A percentile compares a stretch with the other conserved stretches of the same genome.
phyloP scores from a whole-genome alignment of 1,140 invertebrate genomes.

The Micrasema longulum region DNA sequence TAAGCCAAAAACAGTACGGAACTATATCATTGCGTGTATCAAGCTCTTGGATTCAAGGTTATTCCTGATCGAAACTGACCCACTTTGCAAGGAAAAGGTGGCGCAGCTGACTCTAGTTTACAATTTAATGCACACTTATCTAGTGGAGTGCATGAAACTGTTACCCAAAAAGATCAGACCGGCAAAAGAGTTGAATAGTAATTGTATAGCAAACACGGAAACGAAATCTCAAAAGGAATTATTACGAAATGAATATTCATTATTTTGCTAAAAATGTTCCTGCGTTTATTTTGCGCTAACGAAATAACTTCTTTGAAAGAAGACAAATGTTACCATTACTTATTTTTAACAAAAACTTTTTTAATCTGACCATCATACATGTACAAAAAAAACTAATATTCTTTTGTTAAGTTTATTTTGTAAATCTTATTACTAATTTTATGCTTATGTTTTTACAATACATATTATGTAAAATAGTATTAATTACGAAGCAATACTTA shows the following conservation, averaged over 20 bases:
- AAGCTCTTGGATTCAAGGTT: constrained; percentile 65
- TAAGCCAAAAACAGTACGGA: constrained; percentile 65
- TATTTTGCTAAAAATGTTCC: constrained; percentile 17
- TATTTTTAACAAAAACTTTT: too few relatives aligned
- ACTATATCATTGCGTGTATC: constrained; percentile 66
- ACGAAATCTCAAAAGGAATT: constrained; percentile 57
- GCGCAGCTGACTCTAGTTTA: constrained; percentile 66
- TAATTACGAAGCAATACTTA: too few relatives aligned
- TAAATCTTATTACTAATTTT: too few relatives aligned
- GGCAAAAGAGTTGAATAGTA: constrained; percentile 57
- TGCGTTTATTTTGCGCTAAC: too few relatives aligned
- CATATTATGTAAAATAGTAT: too few relatives aligned
- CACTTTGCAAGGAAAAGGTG: constrained; percentile 65
- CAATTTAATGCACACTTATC: constrained; percentile 62
- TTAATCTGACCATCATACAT: too few relatives aligned
- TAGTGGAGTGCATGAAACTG: constrained; percentile 63
- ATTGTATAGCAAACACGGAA: constrained; percentile 56
- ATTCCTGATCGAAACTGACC: constrained; percentile 66
- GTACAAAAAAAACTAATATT: too few relatives aligned
- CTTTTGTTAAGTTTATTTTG: too few relatives aligned
- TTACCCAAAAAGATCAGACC: constrained; percentile 61
- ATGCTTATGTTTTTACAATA: too few relatives aligned
- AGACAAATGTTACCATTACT: too few relatives aligned
- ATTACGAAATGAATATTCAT: constrained; percentile 19
- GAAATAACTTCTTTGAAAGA: too few relatives aligned